Conservation (phyloP, 2,113 vertebrate species). For the Chaetorhynchus papuensis region DNA sequence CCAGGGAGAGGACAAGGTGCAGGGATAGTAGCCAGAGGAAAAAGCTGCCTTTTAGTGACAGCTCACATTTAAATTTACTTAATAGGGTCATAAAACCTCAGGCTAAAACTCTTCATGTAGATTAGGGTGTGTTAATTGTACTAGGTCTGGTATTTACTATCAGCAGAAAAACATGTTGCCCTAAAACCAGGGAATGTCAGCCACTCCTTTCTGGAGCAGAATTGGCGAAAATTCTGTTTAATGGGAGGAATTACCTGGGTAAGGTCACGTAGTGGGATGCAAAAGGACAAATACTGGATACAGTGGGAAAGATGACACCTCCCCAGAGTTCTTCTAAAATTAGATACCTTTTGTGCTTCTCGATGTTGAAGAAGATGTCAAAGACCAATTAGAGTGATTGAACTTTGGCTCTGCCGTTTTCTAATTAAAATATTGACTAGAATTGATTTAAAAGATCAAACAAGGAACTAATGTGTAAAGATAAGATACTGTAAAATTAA, state of each 20-base stretch:
- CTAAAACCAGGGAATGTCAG: not conserved
- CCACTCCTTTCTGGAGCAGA: not conserved
- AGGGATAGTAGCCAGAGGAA: not conserved
- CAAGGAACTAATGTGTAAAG: not conserved
- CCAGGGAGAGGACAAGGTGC: not conserved
- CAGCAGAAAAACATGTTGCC: not conserved
- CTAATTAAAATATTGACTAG: not conserved
- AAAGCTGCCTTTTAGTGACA: not conserved
- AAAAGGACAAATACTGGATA: not conserved
- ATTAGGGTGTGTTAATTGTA: not conserved
- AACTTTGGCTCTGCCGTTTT: not conserved
- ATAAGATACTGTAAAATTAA: not conserved
- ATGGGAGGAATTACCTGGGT: not conserved
- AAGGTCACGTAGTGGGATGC: not conserved
- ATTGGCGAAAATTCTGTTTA: not conserved
- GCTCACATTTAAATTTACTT: not conserved
- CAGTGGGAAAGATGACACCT: not conserved
- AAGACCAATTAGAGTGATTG: not conserved
- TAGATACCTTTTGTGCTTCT: not conserved
- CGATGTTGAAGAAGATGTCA: not conserved
- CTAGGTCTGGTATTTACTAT: not conserved
- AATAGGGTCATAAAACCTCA: not conserved
- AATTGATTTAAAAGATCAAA: not conserved
- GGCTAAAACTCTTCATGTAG: not conserved
- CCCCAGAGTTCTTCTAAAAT: not conserved